phyloP scores from a whole-genome alignment of 2,797 vertebrate genomes.

The Pitangus sulphuratus region DNA sequence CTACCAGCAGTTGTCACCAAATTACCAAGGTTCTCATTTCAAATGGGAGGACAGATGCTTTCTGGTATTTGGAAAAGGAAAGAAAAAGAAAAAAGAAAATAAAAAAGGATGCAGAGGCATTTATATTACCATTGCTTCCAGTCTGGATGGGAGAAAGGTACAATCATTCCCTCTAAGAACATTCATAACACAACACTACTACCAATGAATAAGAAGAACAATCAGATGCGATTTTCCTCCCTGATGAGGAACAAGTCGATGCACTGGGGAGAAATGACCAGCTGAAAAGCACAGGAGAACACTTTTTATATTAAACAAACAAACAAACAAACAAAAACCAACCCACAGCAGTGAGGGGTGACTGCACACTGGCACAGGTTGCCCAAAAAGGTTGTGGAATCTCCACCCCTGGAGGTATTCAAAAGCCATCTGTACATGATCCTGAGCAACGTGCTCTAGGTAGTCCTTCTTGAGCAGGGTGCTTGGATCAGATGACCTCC shows the following conservation, averaged over 20 bases:
- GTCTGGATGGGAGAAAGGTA: not conserved
- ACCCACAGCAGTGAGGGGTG: not conserved
- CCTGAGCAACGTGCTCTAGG: not conserved
- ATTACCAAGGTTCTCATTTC: slow-evolving; percentile 25
- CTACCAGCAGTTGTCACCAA: slow-evolving; percentile 33
- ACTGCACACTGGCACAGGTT: not conserved
- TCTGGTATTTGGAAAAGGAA: not conserved
- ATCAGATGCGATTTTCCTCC: rapidly evolving
- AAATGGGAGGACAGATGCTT: slow-evolving; percentile 10
- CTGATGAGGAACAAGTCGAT: not conserved
- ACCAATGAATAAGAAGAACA: not conserved
- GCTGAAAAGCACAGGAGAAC: not conserved
- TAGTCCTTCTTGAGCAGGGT: not conserved
- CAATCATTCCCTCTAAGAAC: not conserved
- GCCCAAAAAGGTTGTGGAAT: not conserved
- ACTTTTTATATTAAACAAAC: not conserved
- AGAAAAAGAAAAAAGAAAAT: not conserved
- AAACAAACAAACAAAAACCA: not conserved
- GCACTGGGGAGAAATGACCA: not conserved
- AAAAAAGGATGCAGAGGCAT: not conserved
- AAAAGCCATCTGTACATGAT: not conserved
- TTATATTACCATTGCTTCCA: not conserved
- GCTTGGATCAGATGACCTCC: not conserved
- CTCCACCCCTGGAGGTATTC: not conserved
- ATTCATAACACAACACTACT: not conserved